Evolutionary conservation across 2,888 invertebrate genomes (phyloP).

Genomic region (Cremastobaeus sp.): DNA sequence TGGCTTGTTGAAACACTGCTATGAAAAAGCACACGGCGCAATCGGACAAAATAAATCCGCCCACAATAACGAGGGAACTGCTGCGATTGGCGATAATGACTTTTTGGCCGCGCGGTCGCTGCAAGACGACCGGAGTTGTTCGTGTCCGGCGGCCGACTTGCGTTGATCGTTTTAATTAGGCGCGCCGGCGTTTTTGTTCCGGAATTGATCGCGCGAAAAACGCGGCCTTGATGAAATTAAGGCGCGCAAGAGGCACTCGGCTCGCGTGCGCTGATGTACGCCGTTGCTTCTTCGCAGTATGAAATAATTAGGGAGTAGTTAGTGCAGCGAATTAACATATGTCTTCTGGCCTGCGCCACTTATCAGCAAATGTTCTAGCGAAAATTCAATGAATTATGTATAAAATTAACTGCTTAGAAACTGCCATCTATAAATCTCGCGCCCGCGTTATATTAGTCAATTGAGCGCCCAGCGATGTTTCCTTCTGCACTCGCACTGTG

Average conservation of each 20-base stretch:
- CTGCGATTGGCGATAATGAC: too few relatives aligned
- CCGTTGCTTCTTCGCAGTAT: conserved; percentile 12
- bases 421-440: conserved; percentile 38
- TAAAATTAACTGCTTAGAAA: conserved; percentile 52
- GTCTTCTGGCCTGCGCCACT: conserved; percentile 45
- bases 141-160: background rate
- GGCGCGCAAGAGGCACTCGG: conserved; percentile 4
- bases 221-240: conserved; percentile 25
- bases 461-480: conserved; percentile 40
- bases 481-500: conserved; percentile 16
- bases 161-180: background rate
- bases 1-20: conserved; percentile 32
- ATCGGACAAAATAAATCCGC: conserved; percentile 4
- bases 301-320: conserved; percentile 41
- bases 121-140: too few relatives aligned
- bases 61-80: background rate
- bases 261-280: conserved; percentile 19
- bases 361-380: conserved; percentile 47
- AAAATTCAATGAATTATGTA: conserved; percentile 50
- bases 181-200: too few relatives aligned
- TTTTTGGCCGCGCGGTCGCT: too few relatives aligned
- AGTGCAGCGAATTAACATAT: conserved; percentile 42
- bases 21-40: conserved; percentile 19
- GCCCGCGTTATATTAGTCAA: conserved; percentile 40
- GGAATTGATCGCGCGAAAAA: too few relatives aligned